A percentile compares a stretch with the other conserved stretches of the same genome.
phyloP scores from a whole-genome alignment of 2,888 invertebrate genomes.

The Scrobipalpa costella region DNA sequence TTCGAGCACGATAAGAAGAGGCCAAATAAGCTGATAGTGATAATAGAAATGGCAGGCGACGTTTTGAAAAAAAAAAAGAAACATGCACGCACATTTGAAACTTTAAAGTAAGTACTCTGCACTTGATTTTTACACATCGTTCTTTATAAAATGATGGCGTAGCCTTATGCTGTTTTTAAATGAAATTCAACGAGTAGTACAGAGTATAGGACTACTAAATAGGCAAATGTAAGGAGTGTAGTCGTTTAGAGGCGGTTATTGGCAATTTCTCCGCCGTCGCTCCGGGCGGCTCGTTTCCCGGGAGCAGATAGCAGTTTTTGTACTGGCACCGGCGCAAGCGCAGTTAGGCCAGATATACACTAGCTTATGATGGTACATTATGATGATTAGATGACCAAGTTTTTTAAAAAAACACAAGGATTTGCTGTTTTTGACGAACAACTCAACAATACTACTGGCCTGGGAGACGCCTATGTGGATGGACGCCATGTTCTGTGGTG shows the following conservation, averaged over 20 bases:
- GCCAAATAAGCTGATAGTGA: background rate
- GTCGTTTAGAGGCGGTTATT: slow-evolving; percentile 60
- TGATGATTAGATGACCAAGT: no score
- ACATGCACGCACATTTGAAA: background rate
- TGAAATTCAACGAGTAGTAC: slow-evolving; percentile 40
- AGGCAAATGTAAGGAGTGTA: slow-evolving; percentile 55
- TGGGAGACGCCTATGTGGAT: no score
- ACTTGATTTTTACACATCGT: no score
- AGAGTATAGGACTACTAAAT: no score
- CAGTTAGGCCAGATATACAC: slow-evolving; percentile 43
- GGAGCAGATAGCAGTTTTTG: slow-evolving; percentile 75
- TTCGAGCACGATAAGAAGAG: background rate
- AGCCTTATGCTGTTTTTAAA: no score
- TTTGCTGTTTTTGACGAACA: no score
- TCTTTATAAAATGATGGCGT: no score
- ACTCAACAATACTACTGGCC: no score
- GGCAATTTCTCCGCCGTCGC: slow-evolving; percentile 65
- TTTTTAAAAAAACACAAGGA: no score
- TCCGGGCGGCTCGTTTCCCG: slow-evolving; percentile 69
- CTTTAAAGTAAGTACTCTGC: background rate
- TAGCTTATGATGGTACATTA: no score
- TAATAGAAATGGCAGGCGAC: slow-evolving; percentile 5
- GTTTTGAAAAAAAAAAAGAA: background rate
- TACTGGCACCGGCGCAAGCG: slow-evolving; percentile 59
- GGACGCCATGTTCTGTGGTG: no score